A percentile compares a stretch with the other conserved stretches of the same genome.
phyloP scores from a whole-genome alignment of 2,888 invertebrate genomes.

The Caenorhabditis panamensis region DNA sequence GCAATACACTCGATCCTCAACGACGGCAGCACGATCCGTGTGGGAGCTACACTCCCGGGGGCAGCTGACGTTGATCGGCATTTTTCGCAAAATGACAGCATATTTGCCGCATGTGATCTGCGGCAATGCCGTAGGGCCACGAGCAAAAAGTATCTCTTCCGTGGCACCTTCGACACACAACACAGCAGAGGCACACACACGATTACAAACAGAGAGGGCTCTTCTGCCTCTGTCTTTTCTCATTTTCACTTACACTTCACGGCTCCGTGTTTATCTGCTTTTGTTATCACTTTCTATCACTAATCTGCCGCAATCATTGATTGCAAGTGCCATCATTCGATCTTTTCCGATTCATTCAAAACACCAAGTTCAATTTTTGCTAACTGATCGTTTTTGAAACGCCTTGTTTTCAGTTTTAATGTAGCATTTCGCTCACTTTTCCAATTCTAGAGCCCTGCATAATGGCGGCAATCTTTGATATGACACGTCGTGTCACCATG shows the following conservation, averaged over 20 bases:
- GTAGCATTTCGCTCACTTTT: no score
- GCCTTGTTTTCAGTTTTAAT: no score
- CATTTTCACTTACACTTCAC: slow-evolving; percentile 34
- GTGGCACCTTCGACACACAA: slow-evolving; percentile 57
- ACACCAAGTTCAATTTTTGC: not conserved
- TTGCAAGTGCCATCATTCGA: slow-evolving; percentile 5
- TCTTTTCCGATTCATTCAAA: not conserved
- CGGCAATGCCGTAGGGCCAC: slow-evolving; percentile 59
- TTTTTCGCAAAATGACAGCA: slow-evolving; percentile 58
- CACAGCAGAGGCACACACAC: slow-evolving; percentile 26
- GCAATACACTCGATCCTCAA: slow-evolving; percentile 8
- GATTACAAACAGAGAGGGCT: slow-evolving; percentile 50
- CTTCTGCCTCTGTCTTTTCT: slow-evolving; percentile 27
- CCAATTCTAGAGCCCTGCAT: slow-evolving; percentile 25
- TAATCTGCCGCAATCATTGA: slow-evolving; percentile 16
- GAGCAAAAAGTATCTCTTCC: slow-evolving; percentile 60
- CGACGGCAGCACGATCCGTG: slow-evolving; percentile 3
- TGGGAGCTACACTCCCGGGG: slow-evolving; percentile 1
- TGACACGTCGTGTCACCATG: slow-evolving; percentile 79
- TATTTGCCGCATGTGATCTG: slow-evolving; percentile 60
- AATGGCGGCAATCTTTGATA: slow-evolving; percentile 78
- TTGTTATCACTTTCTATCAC: slow-evolving; percentile 19
- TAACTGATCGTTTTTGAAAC: no score
- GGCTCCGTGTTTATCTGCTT: slow-evolving; percentile 52
- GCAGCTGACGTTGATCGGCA: slow-evolving; percentile 58